Evolutionary conservation across 2,888 invertebrate species (phyloP).

Genomic region (Parnassius glacialis): DNA sequence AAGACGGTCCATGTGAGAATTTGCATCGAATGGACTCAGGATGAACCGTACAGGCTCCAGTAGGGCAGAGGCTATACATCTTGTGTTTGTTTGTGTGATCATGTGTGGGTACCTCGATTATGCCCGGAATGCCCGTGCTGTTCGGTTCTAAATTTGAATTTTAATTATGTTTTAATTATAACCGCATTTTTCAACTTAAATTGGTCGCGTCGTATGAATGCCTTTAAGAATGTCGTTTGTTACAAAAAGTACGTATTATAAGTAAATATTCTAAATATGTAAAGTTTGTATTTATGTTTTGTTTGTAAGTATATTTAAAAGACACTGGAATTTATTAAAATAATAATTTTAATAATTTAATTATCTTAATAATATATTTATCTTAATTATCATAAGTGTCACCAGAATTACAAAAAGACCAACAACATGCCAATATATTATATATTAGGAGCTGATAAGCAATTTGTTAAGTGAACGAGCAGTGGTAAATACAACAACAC

Average conservation of each 20-base stretch:
- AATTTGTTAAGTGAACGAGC: no score
- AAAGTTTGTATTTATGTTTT: no score
- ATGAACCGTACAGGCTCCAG: constrained; percentile 56
- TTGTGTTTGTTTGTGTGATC: constrained; percentile 6
- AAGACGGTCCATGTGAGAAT: constrained; percentile 69
- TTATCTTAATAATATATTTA: no score
- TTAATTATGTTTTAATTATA: constrained; percentile 18
- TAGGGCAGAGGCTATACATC: constrained; percentile 50
- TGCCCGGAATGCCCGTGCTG: constrained; percentile 7
- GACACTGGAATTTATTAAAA: no score
- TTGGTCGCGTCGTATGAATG: background rate
- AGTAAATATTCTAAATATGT: background rate
- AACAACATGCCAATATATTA: no score
- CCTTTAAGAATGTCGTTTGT: background rate
- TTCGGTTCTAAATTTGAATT: constrained; percentile 31
- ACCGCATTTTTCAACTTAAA: constrained; percentile 4
- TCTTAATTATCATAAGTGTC: no score
- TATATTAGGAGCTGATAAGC: no score
- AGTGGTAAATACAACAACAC: no score
- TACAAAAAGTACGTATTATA: constrained; percentile 1
- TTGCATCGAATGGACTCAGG: constrained; percentile 75
- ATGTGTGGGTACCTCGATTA: constrained; percentile 1
- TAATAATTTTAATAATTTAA: no score
- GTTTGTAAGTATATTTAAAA: no score
- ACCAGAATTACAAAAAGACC: no score